A percentile compares a stretch with the other conserved stretches of the same genome.
Conservation (phyloP, 2,113 vertebrate genomes). For the Ardeotis arabs region DNA sequence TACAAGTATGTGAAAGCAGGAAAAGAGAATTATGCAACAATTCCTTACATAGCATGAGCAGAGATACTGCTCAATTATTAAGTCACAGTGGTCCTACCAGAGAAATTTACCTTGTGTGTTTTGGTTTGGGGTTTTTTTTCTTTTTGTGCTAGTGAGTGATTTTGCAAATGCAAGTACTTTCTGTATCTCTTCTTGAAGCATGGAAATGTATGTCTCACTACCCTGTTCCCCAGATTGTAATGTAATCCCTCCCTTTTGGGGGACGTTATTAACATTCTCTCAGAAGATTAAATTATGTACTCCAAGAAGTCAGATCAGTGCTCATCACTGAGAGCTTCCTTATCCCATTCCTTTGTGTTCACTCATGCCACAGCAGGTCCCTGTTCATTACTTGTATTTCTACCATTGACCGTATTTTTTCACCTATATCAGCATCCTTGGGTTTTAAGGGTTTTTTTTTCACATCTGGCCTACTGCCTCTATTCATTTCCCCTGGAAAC, state of each 20-base stretch:
- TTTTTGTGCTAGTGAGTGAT: background rate
- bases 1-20: background rate
- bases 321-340: background rate
- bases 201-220: background rate
- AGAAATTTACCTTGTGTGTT: background rate
- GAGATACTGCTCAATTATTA: background rate
- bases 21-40: background rate
- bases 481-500: background rate
- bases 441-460: background rate
- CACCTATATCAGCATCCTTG: background rate
- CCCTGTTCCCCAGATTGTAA: background rate
- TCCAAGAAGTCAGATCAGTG: background rate
- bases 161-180: background rate
- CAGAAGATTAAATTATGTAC: background rate
- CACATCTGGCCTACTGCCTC: background rate
- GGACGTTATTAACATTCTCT: background rate
- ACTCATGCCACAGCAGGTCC: rapidly evolving
- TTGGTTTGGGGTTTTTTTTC: rapidly evolving
- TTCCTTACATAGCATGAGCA: background rate
- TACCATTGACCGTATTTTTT: background rate
- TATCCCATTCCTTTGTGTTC: background rate
- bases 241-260: background rate
- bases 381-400: background rate
- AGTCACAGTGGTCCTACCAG: background rate
- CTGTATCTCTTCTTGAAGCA: background rate